phyloP scores from a whole-genome alignment of 2,113 vertebrate species.

The Callipepla californica region DNA sequence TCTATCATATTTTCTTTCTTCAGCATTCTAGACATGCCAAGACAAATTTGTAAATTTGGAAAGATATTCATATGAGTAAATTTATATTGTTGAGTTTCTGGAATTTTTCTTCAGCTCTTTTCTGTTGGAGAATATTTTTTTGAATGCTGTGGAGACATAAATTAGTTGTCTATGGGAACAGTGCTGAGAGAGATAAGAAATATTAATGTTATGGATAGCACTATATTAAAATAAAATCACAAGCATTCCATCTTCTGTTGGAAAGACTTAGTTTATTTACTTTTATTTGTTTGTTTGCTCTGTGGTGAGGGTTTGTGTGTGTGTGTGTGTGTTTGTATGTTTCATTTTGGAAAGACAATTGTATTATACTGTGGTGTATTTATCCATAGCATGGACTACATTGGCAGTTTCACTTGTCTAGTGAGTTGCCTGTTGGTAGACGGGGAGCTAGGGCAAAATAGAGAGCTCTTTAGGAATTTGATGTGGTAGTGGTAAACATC shows the following conservation, averaged over 20 bases:
- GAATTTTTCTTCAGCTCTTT: background rate
- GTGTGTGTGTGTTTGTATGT: background rate
- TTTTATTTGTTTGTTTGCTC: background rate
- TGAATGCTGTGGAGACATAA: background rate
- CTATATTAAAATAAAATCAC: background rate
- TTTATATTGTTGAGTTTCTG: background rate
- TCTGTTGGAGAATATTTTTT: background rate
- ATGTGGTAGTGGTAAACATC: background rate
- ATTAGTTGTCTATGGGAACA: background rate
- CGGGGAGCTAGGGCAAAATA: background rate
- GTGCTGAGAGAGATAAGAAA: background rate
- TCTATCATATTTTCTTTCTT: background rate
- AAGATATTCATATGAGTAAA: background rate
- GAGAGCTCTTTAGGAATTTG: background rate
- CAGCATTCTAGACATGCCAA: background rate
- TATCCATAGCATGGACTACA: background rate
- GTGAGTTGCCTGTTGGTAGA: background rate
- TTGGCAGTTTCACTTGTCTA: background rate
- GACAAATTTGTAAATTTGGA: background rate
- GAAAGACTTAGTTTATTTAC: background rate
- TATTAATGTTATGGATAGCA: background rate
- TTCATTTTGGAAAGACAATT: background rate
- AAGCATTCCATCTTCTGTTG: background rate
- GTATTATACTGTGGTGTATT: background rate
- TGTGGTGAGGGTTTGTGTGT: too few relatives aligned